Evolutionary conservation across 2,888 invertebrate species (phyloP), one percentile per base, ranked within the genome.

Genomic region (Lepidocyrtinus sp.): DNA sequence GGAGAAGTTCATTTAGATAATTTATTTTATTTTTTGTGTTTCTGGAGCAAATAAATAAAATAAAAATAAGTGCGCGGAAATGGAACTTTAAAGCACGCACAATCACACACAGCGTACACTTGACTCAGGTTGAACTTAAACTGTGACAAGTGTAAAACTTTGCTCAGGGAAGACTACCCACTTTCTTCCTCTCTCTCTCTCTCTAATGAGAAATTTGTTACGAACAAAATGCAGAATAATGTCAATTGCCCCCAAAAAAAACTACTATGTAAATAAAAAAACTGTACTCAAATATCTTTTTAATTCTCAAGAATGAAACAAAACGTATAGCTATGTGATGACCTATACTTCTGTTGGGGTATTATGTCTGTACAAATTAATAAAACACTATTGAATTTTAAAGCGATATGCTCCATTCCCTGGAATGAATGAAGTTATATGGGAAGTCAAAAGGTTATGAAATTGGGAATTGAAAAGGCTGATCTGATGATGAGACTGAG

Each of bases 1-100:
- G 59, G 22, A 36, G n/a, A 72, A 78, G 72, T 78, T 78, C 78
- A 78, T 78, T 78, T 71, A 78, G 25, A 59, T 21, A 27, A 5
- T 65, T 63, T 27, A n/a, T n/a, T n/a, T n/a, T n/a, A n/a, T n/a
- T 36, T 36, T 36, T 36, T 5, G 36, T 36, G 36, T 36, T 36
- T 36, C 36, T 36, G 36, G 36, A 36, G 36, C 36, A 36, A 36
- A 22, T 46, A 24, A 15, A 24, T 24, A 55, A 25, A 71, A 61
- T 24, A 25, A 50, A 69, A 22, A 25, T n/a, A n/a, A n/a, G n/a
- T n/a, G 62, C 27, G 59, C 59, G 36, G 65, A 75, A 68, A 59
- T 46, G 36, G 22, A 62, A 36, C 36, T 22, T 62, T 62, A 62
- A 62, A 62, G 22, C 62, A 62, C 62, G 19, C 3, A 17, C 19